Conservation (phyloP, 2,113 vertebrate species). For the Mus musculus region GRCm39 chr17:47707501-47708000, state of each 20-base stretch:
- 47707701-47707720: neutral
- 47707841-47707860: neutral
- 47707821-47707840: too few species aligned
- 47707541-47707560: too few species aligned
- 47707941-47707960: neutral
- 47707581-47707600: too few species aligned
- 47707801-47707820: neutral
- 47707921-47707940: neutral
- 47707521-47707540: too few species aligned
- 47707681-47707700: neutral
- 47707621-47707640: neutral
- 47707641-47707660: neutral
- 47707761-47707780: neutral
- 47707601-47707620: neutral
- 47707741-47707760: neutral
- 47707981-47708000: neutral
- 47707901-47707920: neutral
- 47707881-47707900: neutral
- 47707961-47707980: neutral
- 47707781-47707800: neutral
- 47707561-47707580: too few species aligned
- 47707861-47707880: neutral
- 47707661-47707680: neutral
- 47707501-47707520: too few species aligned
- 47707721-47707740: neutral